Base-by-base conservation (phyloP, 1,140 invertebrate genomes). In the Mya arenaria region DNA sequence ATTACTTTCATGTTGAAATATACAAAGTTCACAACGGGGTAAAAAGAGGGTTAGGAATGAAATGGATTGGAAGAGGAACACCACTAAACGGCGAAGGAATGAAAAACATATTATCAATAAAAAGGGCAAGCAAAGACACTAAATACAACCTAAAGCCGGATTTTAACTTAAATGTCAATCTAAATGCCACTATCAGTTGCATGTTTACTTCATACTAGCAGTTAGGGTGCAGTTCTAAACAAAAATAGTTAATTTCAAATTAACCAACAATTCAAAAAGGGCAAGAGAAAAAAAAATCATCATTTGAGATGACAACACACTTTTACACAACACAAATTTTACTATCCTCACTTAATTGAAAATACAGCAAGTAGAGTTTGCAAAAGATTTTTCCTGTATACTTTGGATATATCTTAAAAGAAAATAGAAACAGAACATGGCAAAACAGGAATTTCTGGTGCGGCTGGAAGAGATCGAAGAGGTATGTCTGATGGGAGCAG, bases 321-420 rank as follows among this genome's bases (percentile, higher is more conserved):
- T 44, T 23, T n/a, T n/a, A n/a, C n/a, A n/a, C n/a, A n/a, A n/a
- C n/a, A 19, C 17, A 25, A 48, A 6, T 74, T n/a, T 17, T 58
- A 37, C 25, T 60, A 19, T 60, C 44, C 17, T n/a, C 13, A 56
- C 13, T 55, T 23, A 3, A n/a, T n/a, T n/a, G 56, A 60, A 19
- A 74, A 34, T 17, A 34, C 19, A 17, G 6, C n/a, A 39, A 17
- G 4, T 37, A 1, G 39, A 60, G 71, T 74, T 6, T 71, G 56
- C 25, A 74, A 58, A 74, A 25, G 23, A 3, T 74, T 74, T 60
- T 74, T 74, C 28, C 36, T 74, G 15, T 13, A 58, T 60, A 74
- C 71, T n/a, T 30, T 60, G 0, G 23, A 48, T 23, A 60, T 39
- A 1, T 58, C 71, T 15, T 30, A 74, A 13, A 56, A 37, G 28